Evolutionary conservation across 1,140 invertebrate species (phyloP), one percentile per base, ranked within the genome.

Genomic region (Drosophila seguyi): DNA sequence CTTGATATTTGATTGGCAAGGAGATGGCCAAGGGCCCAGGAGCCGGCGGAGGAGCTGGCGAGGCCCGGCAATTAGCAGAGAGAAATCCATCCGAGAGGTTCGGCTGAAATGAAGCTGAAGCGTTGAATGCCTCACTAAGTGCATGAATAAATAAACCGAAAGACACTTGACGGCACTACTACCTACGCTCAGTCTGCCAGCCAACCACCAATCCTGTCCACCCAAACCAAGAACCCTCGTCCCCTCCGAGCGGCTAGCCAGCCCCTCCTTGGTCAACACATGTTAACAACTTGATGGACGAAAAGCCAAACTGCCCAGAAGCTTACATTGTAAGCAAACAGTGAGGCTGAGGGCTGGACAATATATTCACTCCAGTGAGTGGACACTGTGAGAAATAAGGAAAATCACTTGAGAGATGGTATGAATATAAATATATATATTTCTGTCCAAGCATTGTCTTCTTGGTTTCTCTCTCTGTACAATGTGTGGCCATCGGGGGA

Each of bases 211-310:
- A 14, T 38, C 38, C 62, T 44, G 29, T 25, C 41, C 31, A 47
- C 42, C 68, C 44, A 25, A 27, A 16, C 36, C 31, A 42, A n/a
- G 52, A 39, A 39, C 44, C 38, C 71, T 20, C 5, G 14, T 20
- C 22, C 5, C 25, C 59, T 6, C n/a, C 20, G 14, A 8, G 31
- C 18, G 31, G 20, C 50, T 53, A 69, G 57, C 57, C 48, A n/a
- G 38, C 41, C 47, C 66, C 71, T 36, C 60, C 58, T 48, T 62
- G 63, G 62, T 78, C 69, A 90, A 90, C 85, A 90, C 85, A 88
- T 88, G 85, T 88, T 90, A 90, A 85, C 85, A 88, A 88, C 77
- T 85, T 90, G 85, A 88, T 88, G 85, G 77, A 75, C 80, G 76
- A 88, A 88, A 88, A 88, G 84, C 83, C 84, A 88, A 88, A 81